Evolutionary conservation across 1,140 invertebrate genomes (phyloP).

Genomic region (Oncopeltus fasciatus): DNA sequence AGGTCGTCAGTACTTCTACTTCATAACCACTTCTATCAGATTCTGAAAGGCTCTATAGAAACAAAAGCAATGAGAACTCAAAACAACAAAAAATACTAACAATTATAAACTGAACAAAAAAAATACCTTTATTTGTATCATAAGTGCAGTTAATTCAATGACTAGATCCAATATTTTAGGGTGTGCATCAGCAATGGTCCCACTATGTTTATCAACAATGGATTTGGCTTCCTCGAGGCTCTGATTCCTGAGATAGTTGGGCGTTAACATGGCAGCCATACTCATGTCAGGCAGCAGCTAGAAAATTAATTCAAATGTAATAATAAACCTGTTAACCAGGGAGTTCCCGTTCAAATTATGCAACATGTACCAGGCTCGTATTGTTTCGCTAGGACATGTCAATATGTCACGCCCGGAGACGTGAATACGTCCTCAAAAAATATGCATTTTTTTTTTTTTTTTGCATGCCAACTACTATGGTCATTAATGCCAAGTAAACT

Average conservation of each 20-base stretch:
- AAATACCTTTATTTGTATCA: conserved; percentile 76
- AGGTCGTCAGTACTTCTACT: conserved; percentile 81
- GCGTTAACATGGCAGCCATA: conserved; percentile 72
- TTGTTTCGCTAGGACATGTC: too few relatives aligned
- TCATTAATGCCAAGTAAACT: too few relatives aligned
- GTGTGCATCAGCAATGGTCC: conserved; percentile 31
- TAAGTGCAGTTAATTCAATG: conserved; percentile 72
- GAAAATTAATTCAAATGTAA: neutral
- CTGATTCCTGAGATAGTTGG: conserved; percentile 71
- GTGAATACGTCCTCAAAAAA: too few relatives aligned
- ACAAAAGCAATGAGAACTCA: neutral
- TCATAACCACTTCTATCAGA: conserved; percentile 83
- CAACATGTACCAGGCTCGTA: too few relatives aligned
- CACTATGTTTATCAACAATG: conserved; percentile 65
- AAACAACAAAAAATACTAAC: neutral
- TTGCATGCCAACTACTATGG: too few relatives aligned
- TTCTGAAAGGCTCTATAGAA: conserved; percentile 62
- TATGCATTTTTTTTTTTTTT: too few relatives aligned
- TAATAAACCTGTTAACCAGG: too few relatives aligned
- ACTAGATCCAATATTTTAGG: conserved; percentile 61
- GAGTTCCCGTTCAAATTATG: too few relatives aligned
- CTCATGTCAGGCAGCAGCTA: conserved; percentile 72
- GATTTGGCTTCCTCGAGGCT: conserved; percentile 69
- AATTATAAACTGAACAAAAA: conserved; percentile 7
- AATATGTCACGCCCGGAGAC: too few relatives aligned